Percentiles rank a stretch among this genome's conserved stretches.
Evolutionary conservation across 1,140 invertebrate genomes (phyloP).

Genomic region (Elymnias hypermnestra): DNA sequence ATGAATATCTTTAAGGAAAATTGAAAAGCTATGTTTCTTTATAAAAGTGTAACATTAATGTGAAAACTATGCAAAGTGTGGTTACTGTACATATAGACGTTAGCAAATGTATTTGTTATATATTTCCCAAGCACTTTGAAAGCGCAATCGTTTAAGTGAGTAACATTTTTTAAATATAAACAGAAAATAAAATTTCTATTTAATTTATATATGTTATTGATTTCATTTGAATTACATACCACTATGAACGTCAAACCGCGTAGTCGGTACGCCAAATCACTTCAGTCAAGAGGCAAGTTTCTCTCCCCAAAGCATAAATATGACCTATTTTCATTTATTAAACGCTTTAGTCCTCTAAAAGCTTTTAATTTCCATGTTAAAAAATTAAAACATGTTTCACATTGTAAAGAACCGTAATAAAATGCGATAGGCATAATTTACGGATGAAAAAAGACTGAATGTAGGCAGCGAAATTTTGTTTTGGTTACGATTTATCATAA

Average conservation of each 20-base stretch:
- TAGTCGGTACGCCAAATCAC: conserved; percentile 26
- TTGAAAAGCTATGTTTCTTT: too few relatives aligned
- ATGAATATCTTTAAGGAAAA: too few relatives aligned
- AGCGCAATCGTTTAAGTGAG: neutral
- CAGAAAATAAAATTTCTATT: too few relatives aligned
- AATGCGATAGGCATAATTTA: conserved; percentile 21
- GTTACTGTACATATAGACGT: too few relatives aligned
- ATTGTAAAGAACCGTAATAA: conserved; percentile 30
- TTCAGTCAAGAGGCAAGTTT: conserved; percentile 26
- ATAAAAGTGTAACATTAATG: too few relatives aligned
- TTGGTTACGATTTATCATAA: conserved; percentile 7
- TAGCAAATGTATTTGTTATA: too few relatives aligned
- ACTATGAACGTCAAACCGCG: conserved; percentile 15
- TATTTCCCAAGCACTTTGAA: neutral
- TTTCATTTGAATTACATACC: conserved; percentile 24
- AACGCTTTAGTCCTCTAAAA: conserved; percentile 30
- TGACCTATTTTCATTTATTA: conserved; percentile 33
- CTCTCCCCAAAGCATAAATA: conserved; percentile 31
- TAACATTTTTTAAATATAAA: neutral
- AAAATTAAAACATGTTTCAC: conserved; percentile 30
- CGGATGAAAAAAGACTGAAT: conserved; percentile 22
- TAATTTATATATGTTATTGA: conserved; percentile 10
- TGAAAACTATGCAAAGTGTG: too few relatives aligned
- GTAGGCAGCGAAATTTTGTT: conserved; percentile 14
- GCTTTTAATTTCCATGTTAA: conserved; percentile 30